Evolutionary conservation across 2,113 vertebrate species (phyloP), one percentile per base, ranked within the genome.

Genomic region (Malurus cyaneus): DNA sequence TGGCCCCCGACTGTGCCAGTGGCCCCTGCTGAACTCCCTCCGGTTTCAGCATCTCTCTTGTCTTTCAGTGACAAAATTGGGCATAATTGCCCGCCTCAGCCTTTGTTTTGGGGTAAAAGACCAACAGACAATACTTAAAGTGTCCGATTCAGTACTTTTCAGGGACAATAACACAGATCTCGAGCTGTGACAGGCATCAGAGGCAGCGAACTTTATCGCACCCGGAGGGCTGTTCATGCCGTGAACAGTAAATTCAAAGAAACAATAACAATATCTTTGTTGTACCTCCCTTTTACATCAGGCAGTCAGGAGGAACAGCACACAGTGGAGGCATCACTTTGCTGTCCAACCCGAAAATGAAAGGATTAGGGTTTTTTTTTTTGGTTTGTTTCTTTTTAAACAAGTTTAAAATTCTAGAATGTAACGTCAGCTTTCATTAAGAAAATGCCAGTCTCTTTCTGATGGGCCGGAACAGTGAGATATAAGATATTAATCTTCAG

Each of bases 161-260:
- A 67, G 76, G 64, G 89, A 83, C 67, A 88, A 66, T 47, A 80
- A 65, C 29, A 4, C 61, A 8, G 67, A 73, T 89, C 67, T 86
- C 26, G 74, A 73, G 87, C 73, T 60, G 67, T 86, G 93, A 88
- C 93, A 90, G 52, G 83, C 79, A n/a, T 70, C 78, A 50, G 81
- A 89, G 74, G 17, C 59, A 52, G 79, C 64, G 72, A 92, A 64
- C 46, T 84, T 86, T 67, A 88, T 93, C 53, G 0, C 69, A 64
- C 85, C 79, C 92, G 4, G 67, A 83, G 85, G 93, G 82, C 92
- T 84, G 52, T 44, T 61, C 86, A 44, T 64, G 83, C 81, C 88
- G 41, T 25, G 70, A 50, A 66, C 74, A 94, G 57, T 76, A 81
- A 89, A 92, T 82, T 56, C 87, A 82, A 74, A 78, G 89, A 64